These are phyloP conservation scores for Phoebastria nigripes DNA, from an alignment of 2,797 vertebrate genomes.

Conservation along the genomic window DNA sequence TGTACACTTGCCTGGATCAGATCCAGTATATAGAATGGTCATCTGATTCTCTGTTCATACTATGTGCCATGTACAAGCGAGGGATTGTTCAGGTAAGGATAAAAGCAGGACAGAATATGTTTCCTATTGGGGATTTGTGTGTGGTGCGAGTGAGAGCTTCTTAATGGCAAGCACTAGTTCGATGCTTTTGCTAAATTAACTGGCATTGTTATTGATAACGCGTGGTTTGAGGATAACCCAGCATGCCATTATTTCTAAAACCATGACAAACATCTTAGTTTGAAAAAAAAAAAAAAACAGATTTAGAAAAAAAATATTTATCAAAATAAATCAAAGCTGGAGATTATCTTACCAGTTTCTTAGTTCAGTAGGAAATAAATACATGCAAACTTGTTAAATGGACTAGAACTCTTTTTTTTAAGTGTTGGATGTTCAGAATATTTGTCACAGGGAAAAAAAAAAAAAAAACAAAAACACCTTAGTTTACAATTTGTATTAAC, in stretches of 20 bases:
- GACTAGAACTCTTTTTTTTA: neutral
- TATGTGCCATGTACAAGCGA: conserved; percentile 95
- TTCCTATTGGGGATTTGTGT: fast-evolving
- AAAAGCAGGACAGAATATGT: fast-evolving
- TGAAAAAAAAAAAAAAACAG: neutral
- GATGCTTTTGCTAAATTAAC: neutral
- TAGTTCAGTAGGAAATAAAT: neutral
- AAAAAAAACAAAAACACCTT: neutral
- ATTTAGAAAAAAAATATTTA: neutral
- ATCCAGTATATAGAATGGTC: conserved; percentile 93
- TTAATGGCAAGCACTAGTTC: neutral
- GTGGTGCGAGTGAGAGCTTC: neutral
- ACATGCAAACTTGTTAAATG: neutral
- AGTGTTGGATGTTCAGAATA: neutral
- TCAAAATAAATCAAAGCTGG: neutral
- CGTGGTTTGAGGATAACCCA: neutral
- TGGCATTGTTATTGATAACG: fast-evolving
- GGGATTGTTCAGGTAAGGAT: conserved; percentile 89
- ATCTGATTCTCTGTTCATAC: conserved; percentile 90
- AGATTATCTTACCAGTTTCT: neutral
- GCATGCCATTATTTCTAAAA: neutral
- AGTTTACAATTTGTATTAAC: neutral
- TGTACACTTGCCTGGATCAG: conserved; percentile 93
- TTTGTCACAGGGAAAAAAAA: neutral
- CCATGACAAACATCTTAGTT: fast-evolving